Conservation (phyloP, 2,888 invertebrate genomes). For the Eupithecia abbreviata region DNA sequence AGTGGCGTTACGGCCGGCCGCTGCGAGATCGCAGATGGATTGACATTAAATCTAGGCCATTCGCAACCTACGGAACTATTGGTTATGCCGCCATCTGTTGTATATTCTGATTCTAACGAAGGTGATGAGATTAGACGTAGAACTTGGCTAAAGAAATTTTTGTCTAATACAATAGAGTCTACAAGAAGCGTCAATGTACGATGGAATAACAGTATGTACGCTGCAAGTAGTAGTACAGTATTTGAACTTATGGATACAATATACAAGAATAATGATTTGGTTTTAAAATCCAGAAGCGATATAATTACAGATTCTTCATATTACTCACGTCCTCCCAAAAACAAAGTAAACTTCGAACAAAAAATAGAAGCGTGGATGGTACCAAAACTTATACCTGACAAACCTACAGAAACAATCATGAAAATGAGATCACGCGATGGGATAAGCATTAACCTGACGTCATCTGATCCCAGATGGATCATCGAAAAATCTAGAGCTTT, state of each 20-base stretch:
- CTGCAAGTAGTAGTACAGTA: constrained; percentile 68
- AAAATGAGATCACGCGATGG: constrained; percentile 27
- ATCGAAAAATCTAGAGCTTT: constrained; percentile 67
- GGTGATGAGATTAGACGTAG: constrained; percentile 55
- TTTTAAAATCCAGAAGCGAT: constrained; percentile 64
- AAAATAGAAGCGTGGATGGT: constrained; percentile 75
- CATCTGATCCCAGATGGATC: constrained; percentile 63
- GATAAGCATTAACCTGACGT: constrained; percentile 50
- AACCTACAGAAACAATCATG: constrained; percentile 41
- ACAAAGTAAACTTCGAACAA: constrained; percentile 60
- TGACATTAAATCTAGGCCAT: constrained; percentile 59
- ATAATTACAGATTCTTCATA: constrained; percentile 54
- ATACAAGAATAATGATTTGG: constrained; percentile 60
- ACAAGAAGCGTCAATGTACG: constrained; percentile 64
- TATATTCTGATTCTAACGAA: constrained; percentile 36
- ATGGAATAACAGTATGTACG: constrained; percentile 70
- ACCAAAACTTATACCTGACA: constrained; percentile 58
- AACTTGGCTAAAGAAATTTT: constrained; percentile 64
- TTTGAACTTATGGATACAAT: constrained; percentile 66
- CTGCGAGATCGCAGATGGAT: constrained; percentile 68
- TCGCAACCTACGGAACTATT: constrained; percentile 37
- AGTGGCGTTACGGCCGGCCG: constrained; percentile 68
- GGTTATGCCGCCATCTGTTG: constrained; percentile 13
- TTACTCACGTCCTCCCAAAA: constrained; percentile 51
- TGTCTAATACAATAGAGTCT: constrained; percentile 60